Base-by-base conservation (phyloP, 2,888 invertebrate species). In the Chymomyza caudatula region DNA sequence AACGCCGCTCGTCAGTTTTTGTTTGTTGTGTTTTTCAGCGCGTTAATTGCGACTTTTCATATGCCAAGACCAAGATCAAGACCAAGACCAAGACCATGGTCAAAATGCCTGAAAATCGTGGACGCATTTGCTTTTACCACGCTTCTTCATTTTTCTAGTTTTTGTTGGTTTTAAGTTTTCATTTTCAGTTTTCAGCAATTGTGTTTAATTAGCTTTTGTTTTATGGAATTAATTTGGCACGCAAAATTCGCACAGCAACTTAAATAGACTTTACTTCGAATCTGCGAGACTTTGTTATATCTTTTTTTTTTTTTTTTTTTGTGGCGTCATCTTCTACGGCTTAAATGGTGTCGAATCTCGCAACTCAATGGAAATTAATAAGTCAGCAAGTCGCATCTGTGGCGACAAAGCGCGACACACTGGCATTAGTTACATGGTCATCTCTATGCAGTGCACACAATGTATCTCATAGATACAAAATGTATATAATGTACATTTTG, bases 31-130 rank as follows among this genome's bases (percentile, higher is more conserved):
- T 60, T 73, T 68, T 70, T 51, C 69, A 68, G 62, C 60, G 67
- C 73, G 68, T 75, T 82, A 85, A 86, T 73, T 86, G 75, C 68
- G 71, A 71, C 75, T 77, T 85, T 83, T 79, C 85, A 75, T 79
- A 78, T 74, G 79, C 85, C 79, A 84, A 78, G 73, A 74, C 67
- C 77, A 72, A 52, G 69, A 67, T 52, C 55, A 59, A 8, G 29
- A 37, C 29, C 29, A 37, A 37, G 29, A 37, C 29, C 29, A 37
- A 37, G 29, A 37, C 29, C 29, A 37, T 37, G 29, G 29, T 37
- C 29, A 37, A 37, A 37, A 37, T 37, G 29, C 29, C 29, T 37
- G 29, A 37, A 37, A 75, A 72, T 56, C 71, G 72, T 42, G 55
- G 58, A 55, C 19, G 55, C 37, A 23, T 51, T 51, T 44, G 65